These are phyloP conservation scores for Etheostoma perlongum DNA, from an alignment of 2,797 vertebrate genomes.

Conservation along the genomic window DNA sequence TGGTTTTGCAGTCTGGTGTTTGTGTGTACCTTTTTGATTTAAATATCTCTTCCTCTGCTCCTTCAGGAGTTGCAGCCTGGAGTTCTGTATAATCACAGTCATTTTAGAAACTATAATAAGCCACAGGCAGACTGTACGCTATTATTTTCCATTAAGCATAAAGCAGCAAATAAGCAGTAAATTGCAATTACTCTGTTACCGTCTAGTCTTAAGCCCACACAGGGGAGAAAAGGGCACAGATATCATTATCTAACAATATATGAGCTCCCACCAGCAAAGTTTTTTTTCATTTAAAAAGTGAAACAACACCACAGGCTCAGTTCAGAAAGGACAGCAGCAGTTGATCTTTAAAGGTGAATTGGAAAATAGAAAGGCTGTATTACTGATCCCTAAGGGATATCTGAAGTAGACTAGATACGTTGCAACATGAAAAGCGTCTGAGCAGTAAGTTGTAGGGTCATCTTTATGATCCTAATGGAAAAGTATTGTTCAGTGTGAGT, in stretches of 20 bases:
- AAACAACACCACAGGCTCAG: conserved; percentile 13
- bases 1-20: conserved; percentile 4
- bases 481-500: conserved; percentile 21
- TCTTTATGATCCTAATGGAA: conserved; percentile 53
- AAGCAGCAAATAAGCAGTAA: conserved; percentile 51
- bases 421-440: conserved; percentile 8
- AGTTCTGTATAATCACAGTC: conserved; percentile 43
- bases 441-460: conserved; percentile 13
- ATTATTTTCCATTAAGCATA: conserved; percentile 49
- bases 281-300: conserved; percentile 29
- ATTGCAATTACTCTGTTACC: conserved; percentile 38
- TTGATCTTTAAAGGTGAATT: conserved; percentile 16
- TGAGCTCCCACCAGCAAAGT: conserved; percentile 3
- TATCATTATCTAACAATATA: conserved; percentile 37
- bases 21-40: conserved; percentile 10
- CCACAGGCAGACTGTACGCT: conserved; percentile 22
- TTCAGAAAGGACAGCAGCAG: conserved; percentile 20
- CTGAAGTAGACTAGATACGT: conserved; percentile 13
- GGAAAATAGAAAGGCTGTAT: conserved; percentile 29
- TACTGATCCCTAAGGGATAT: conserved; percentile 30
- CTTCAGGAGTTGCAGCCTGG: conserved; percentile 24
- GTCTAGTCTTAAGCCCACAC: conserved; percentile 34
- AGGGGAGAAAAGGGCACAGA: conserved; percentile 45
- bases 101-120: conserved; percentile 48
- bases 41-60: not conserved